Base-by-base conservation (phyloP, 1,140 invertebrate species). In the Diorhabda sublineata region DNA sequence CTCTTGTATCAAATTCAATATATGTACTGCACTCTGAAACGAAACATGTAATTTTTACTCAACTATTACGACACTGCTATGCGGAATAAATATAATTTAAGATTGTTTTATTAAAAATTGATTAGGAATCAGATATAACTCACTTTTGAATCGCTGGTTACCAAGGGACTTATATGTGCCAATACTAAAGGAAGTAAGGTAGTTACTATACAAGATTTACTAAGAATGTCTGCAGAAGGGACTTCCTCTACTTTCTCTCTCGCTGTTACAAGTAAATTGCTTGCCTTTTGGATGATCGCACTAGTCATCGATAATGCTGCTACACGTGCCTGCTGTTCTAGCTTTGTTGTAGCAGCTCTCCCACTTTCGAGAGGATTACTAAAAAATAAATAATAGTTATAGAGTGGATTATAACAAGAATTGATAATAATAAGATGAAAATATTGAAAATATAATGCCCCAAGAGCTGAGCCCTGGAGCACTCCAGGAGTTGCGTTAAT, bases 1-100 rank as follows among this genome's bases (percentile, higher is more conserved):
- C 74, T 96, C 92, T 81, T 95, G 93, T 69, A 98, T 92, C 58
- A 97, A 82, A 45, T 90, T 89, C n/a, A 99, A 83, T 11, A 98
- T 88, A 81, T 97, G 91, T 8, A 98, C 93, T 8, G 93, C 93
- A 78, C 93, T 95, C 92, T 92, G 75, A 60, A 83, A 82, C 72
- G 47, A 26, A 26, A 26, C 26, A 26, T 26, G 26, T 26, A 2
- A 26, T 26, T 26, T 26, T 26, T 26, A 26, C 26, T 26, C 0
- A 26, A 26, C 26, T 26, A 26, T 26, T 26, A 26, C 26, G 26
- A 26, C 26, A 26, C 26, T 26, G 26, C 26, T 26, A 26, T 1
- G 26, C 26, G 26, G 26, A 67, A 44, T 61, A 9, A 26, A 61
- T 41, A 8, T 61, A 3, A 26, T 58, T 58, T 58, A 3, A 58